Percentiles rank a stretch among this genome's conserved stretches.
Conservation (phyloP, 2,797 vertebrate genomes). For the Lemur catta region DNA sequence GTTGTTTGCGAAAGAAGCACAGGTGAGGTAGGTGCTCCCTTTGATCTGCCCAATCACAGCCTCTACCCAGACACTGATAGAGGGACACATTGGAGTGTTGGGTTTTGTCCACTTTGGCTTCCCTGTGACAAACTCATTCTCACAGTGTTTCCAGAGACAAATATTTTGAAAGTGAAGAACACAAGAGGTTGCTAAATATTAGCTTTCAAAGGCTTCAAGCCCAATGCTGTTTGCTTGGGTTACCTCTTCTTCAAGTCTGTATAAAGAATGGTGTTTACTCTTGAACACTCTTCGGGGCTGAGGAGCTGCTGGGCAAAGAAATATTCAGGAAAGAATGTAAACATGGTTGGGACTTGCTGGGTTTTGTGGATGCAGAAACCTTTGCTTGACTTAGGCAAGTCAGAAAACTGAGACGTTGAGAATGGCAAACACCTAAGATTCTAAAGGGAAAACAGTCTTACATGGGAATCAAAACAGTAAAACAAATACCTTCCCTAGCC, state of each 20-base stretch:
- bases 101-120: slow-evolving; percentile 51
- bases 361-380: slow-evolving; percentile 57
- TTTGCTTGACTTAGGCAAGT: slow-evolving; percentile 54
- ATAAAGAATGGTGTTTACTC: slow-evolving; percentile 81
- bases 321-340: slow-evolving; percentile 80
- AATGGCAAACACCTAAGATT: not conserved
- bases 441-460: not conserved
- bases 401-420: accelerated
- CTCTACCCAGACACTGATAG: not conserved
- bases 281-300: slow-evolving; percentile 73
- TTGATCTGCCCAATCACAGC: slow-evolving; percentile 1
- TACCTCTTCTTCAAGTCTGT: slow-evolving; percentile 78
- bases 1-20: not conserved
- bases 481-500: not conserved
- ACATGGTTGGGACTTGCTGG: slow-evolving; percentile 64
- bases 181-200: slow-evolving; percentile 84
- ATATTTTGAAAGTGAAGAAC: slow-evolving; percentile 81
- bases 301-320: slow-evolving; percentile 72
- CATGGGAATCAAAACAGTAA: not conserved
- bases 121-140: slow-evolving; percentile 74
- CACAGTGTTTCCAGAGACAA: slow-evolving; percentile 80
- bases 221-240: slow-evolving; percentile 75
- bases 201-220: slow-evolving; percentile 82
- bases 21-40: not conserved
- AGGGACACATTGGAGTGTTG: not conserved